Evolutionary conservation across 1,140 invertebrate genomes (phyloP).

Genomic region (Nephotettix cincticeps): DNA sequence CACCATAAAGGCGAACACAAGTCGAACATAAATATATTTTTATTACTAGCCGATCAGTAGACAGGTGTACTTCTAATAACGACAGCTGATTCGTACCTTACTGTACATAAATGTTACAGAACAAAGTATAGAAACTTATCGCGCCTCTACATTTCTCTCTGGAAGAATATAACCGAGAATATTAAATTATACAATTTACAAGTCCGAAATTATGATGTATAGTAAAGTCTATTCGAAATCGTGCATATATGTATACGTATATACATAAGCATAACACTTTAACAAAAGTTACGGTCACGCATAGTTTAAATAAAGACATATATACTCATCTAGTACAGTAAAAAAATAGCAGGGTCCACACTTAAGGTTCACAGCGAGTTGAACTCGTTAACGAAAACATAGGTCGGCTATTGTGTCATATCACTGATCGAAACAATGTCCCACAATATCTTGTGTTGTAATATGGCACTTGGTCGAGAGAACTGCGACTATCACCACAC

Average conservation of each 20-base stretch:
- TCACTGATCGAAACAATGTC: slow-evolving; percentile 10
- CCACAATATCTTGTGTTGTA: slow-evolving; percentile 1
- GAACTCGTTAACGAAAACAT: neutral
- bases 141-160: neutral
- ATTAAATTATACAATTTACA: slow-evolving; percentile 22
- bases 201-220: neutral
- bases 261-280: slow-evolving; percentile 20
- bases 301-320: slow-evolving; percentile 12
- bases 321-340: slow-evolving; percentile 16
- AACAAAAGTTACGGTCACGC: slow-evolving; percentile 1
- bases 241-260: slow-evolving; percentile 18
- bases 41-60: slow-evolving; percentile 22
- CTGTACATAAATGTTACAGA: slow-evolving; percentile 22
- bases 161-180: slow-evolving; percentile 1
- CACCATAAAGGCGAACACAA: neutral
- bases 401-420: slow-evolving; percentile 17
- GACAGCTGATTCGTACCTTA: slow-evolving; percentile 11
- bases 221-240: slow-evolving; percentile 16
- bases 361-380: slow-evolving; percentile 15
- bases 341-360: slow-evolving; percentile 22
- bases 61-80: slow-evolving; percentile 22
- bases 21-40: slow-evolving; percentile 22
- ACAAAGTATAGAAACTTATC: neutral
- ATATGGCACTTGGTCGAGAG: slow-evolving; percentile 16
- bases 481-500: slow-evolving; percentile 57